Percentiles rank a stretch among this genome's conserved stretches.
These are phyloP conservation scores for Anastatus disparis DNA, from an alignment of 1,140 invertebrate genomes.

Conservation along the genomic window DNA sequence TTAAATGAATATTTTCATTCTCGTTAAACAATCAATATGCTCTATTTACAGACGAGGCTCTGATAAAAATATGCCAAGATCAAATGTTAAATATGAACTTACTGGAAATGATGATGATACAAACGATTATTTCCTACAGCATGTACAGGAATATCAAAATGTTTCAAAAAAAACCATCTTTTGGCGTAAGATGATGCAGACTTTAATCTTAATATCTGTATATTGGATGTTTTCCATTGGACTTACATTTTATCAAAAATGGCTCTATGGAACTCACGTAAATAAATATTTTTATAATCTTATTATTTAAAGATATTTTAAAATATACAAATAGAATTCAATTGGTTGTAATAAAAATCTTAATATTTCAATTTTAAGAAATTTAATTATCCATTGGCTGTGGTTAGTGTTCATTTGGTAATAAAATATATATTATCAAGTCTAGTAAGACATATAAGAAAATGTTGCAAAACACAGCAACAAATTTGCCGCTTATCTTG, in stretches of 20 bases:
- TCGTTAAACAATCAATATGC: neutral
- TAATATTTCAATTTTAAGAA: slow-evolving; percentile 68
- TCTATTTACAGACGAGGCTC: slow-evolving; percentile 22
- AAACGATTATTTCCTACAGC: slow-evolving; percentile 58
- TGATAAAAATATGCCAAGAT: slow-evolving; percentile 60
- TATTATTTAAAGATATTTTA: neutral
- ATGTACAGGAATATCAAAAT: slow-evolving; percentile 54
- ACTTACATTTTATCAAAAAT: slow-evolving; percentile 96
- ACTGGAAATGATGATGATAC: slow-evolving; percentile 58
- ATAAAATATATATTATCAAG: slow-evolving; percentile 84
- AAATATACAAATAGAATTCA: neutral
- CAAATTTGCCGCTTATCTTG: slow-evolving; percentile 74
- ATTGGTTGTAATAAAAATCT: neutral
- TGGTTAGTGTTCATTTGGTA: slow-evolving; percentile 85
- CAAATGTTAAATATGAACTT: slow-evolving; percentile 64
- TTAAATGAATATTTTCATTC: neutral
- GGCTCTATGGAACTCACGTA: slow-evolving; percentile 82
- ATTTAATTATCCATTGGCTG: slow-evolving; percentile 83
- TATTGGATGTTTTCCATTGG: slow-evolving; percentile 93
- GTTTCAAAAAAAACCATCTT: slow-evolving; percentile 50
- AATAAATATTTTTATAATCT: slow-evolving; percentile 47
- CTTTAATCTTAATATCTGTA: slow-evolving; percentile 73
- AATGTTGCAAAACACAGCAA: slow-evolving; percentile 71
- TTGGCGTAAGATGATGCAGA: slow-evolving; percentile 60
- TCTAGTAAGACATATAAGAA: slow-evolving; percentile 73